Evolutionary conservation across 2,888 invertebrate genomes (phyloP), one percentile per base, ranked within the genome.

Genomic region (Diplolepis rosae): DNA sequence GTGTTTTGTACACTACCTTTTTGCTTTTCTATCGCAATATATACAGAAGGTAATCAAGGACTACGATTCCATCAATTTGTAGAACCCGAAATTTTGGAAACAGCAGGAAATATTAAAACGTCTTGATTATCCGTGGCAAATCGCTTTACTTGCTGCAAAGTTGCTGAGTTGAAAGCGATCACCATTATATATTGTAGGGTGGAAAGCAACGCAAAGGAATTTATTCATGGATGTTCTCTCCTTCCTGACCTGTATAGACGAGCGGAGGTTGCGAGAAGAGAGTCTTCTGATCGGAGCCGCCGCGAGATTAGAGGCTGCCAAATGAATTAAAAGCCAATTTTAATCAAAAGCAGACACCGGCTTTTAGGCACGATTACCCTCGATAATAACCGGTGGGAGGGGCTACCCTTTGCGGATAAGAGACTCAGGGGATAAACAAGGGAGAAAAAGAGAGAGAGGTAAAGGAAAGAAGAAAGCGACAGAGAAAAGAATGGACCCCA

Each of bases 241-340:
- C 52, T 72, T 76, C 70, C 72, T 54, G 74, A 52, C 52, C 70
- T 24, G 65, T 52, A 45, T 54, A 54, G 51, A 52, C 30, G 56
- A 66, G 30, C 9, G 15, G 70, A 70, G 66, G 72, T 69, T 69
- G 66, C 68, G 74, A 72, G 74, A 74, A 75, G 69, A 73, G 70
- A 75, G 66, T 74, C 79, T 81, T 80, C 83, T 85, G 86, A 87
- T 87, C 86, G 84, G 79, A 81, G 81, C 82, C 83, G 85, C 80
- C 84, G 72, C 83, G 81, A 88, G 88, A 89, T 89, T 89, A 89
- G 88, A 89, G 88, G 85, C 87, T 86, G 85, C 83, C 88, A 88
- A 89, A 89, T 88, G 88, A 88, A 89, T 89, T 88, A 88, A 89
- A 89, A 88, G 87, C 83, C 87, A 88, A 88, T 88, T 89, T 89